These are phyloP conservation scores for Onchidella celtica DNA, from an alignment of 2,888 invertebrate genomes.

Conservation along the genomic window DNA sequence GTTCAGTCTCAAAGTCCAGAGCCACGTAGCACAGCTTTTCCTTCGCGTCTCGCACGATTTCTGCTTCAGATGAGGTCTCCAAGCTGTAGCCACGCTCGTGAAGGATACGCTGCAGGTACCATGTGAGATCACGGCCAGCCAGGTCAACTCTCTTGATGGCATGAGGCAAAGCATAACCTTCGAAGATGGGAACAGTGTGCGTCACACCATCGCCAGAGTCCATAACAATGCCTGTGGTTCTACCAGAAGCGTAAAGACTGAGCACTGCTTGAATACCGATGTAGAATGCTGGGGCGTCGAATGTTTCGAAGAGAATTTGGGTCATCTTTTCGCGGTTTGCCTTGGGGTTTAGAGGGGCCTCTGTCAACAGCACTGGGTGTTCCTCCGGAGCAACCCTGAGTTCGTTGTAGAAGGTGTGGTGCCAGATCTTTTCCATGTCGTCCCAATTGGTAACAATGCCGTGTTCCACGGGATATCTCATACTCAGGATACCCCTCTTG, in stretches of 20 bases:
- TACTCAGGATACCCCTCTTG: conserved; percentile 77
- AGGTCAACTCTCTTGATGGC: conserved; percentile 82
- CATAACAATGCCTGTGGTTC: conserved; percentile 96
- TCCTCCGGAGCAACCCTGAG: too few relatives aligned
- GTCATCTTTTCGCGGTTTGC: conserved; percentile 97
- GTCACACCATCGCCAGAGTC: conserved; percentile 96
- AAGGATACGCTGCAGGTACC: conserved; percentile 83
- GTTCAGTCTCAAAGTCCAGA: conserved; percentile 95
- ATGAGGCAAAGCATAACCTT: conserved; percentile 83
- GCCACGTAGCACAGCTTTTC: conserved; percentile 96
- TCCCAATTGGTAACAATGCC: too few relatives aligned
- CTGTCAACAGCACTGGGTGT: conserved; percentile 93
- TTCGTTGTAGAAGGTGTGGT: too few relatives aligned
- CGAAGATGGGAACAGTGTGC: conserved; percentile 89
- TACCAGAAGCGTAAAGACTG: conserved; percentile 94
- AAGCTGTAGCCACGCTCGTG: conserved; percentile 82
- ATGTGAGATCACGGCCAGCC: conserved; percentile 82
- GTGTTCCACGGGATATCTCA: conserved; percentile 76
- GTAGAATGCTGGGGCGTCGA: conserved; percentile 90
- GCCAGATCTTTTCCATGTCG: too few relatives aligned
- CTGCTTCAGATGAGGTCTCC: conserved; percentile 81
- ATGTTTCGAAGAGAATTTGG: conserved; percentile 82
- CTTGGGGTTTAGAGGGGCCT: too few relatives aligned
- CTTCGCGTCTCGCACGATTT: conserved; percentile 89
- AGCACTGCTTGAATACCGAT: conserved; percentile 96